A percentile compares a stretch with the other conserved stretches of the same genome.
phyloP scores from a whole-genome alignment of 2,113 vertebrate species.

The Erythrocebus patas region DNA sequence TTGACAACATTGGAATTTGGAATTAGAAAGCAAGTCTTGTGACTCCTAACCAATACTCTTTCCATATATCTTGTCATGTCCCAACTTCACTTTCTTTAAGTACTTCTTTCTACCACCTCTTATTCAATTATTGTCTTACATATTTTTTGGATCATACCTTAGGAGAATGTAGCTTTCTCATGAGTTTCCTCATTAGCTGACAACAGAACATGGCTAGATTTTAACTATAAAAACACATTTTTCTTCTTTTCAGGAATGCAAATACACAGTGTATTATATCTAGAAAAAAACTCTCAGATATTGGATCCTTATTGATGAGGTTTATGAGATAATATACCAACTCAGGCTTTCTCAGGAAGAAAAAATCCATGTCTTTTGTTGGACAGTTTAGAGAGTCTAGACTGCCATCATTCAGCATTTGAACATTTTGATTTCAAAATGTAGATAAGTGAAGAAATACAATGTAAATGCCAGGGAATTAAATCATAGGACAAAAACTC shows the following conservation, averaged over 20 bases:
- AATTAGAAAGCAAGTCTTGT: background rate
- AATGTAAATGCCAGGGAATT: background rate
- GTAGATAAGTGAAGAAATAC: background rate
- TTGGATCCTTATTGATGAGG: background rate
- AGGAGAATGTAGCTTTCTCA: background rate
- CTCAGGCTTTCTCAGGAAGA: background rate
- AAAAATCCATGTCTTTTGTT: background rate
- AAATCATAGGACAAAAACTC: background rate
- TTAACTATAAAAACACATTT: background rate
- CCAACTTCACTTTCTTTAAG: background rate
- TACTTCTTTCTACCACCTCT: background rate
- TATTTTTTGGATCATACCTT: background rate
- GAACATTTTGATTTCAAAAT: slow-evolving; percentile 16
- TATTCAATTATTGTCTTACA: background rate
- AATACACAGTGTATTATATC: background rate
- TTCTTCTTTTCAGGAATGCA: background rate
- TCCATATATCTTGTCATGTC: background rate
- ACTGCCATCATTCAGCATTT: background rate
- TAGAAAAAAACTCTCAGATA: background rate
- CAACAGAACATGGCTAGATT: background rate
- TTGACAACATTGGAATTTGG: background rate
- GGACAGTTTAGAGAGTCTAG: background rate
- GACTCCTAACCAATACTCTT: background rate
- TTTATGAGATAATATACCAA: background rate
- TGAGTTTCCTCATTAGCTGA: background rate